These are phyloP conservation scores for Rhabdornis inornatus DNA, from an alignment of 2,113 vertebrate species.

Conservation along the genomic window DNA sequence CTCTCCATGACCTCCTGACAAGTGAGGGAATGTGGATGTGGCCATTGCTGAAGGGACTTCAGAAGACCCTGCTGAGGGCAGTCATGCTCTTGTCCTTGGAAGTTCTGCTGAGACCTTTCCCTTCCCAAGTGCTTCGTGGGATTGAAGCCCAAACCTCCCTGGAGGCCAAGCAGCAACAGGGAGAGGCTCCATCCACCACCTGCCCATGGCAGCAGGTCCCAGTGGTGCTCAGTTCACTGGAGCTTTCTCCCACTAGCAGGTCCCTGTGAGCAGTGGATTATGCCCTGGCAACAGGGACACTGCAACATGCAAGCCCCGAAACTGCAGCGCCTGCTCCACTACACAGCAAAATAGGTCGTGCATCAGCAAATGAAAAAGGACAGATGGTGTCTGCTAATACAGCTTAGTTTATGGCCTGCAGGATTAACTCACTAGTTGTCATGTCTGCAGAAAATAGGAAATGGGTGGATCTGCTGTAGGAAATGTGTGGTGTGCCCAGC, in stretches of 20 bases:
- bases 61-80: not conserved
- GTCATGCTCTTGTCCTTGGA: accelerated
- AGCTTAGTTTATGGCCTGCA: constrained; percentile 49
- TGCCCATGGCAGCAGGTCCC: not conserved
- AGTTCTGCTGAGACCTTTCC: not conserved
- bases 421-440: constrained; percentile 52
- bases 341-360: constrained; percentile 52
- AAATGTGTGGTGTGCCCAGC: not conserved
- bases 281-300: not conserved
- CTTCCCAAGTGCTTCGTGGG: not conserved
- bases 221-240: not conserved
- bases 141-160: not conserved
- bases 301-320: not conserved
- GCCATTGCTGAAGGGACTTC: not conserved
- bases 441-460: constrained; percentile 51
- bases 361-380: constrained; percentile 67
- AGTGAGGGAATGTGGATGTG: not conserved
- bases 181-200: not conserved
- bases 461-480: constrained; percentile 37
- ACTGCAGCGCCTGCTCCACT: constrained; percentile 6
- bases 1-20: not conserved
- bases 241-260: not conserved
- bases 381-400: constrained; percentile 69
- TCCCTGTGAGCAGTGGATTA: not conserved
- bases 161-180: not conserved